Evolutionary conservation across 2,888 invertebrate genomes (phyloP), one percentile per base, ranked within the genome.

Genomic region (Oxytorus armatus): DNA sequence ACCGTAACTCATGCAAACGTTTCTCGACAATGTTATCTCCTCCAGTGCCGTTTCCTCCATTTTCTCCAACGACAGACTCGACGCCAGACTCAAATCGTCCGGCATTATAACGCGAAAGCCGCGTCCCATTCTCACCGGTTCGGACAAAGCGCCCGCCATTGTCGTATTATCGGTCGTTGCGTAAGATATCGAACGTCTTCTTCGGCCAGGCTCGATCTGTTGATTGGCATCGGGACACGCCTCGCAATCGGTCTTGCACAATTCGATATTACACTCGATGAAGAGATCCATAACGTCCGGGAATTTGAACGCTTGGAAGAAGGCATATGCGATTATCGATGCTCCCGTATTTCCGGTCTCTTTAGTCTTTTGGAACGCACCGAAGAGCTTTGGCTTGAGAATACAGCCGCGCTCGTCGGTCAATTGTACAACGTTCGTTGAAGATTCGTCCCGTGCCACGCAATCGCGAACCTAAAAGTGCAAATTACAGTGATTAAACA

Each of bases 251-350:
- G 95, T 95, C 92, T 96, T 96, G 88, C 96, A 97, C 0, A 97
- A 92, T 88, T 96, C 96, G 0, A 97, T 95, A 82, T 96, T 96
- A 86, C 97, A 97, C 89, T 96, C 96, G 77, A 97, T 94, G 84
- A 95, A 95, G 61, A 97, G 92, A 86, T 97, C 96, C 95, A 96
- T 96, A 59, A 96, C 95, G 87, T 97, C 96, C 0, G 96, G 96
- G 93, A 97, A 97, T 91, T 96, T 96, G 92, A 96, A 96, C 0
- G 96, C 96, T 88, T 95, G 96, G 92, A 96, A 96, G 93, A 93
- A 96, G 0, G 97, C 96, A 86, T 94, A 96, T 0, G 96, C 96
- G 25, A 96, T 95, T 21, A 96, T 94, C 3, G 96, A 95, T 7
- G 96, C 95, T 18, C 95, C 96, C 0, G 95, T 94, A 81, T 94